Evolutionary conservation across 1,140 invertebrate species (phyloP).

Genomic region (Zelostemma sp.): DNA sequence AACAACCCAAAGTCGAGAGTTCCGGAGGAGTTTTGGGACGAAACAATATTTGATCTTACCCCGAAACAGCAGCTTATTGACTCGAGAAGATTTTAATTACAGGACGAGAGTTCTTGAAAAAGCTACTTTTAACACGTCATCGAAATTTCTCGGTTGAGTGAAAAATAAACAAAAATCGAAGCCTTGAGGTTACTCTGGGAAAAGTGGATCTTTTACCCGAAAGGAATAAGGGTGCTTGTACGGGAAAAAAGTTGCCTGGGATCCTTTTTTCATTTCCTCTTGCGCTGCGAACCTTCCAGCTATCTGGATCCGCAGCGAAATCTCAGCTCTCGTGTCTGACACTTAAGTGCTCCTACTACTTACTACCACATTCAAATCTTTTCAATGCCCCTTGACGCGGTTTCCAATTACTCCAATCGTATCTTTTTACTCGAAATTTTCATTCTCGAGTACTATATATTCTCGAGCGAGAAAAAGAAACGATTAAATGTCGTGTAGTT

Average conservation of each 20-base stretch:
- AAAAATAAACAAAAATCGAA: background rate
- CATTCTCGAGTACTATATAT: too few species aligned
- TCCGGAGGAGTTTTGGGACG: too few species aligned
- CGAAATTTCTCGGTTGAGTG: background rate
- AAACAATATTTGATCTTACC: too few species aligned
- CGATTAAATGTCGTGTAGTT: too few species aligned
- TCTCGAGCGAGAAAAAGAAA: too few species aligned
- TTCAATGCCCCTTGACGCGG: slow-evolving; percentile 18
- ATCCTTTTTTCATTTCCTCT: slow-evolving; percentile 16
- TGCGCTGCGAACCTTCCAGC: slow-evolving; percentile 12
- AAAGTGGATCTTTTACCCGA: background rate
- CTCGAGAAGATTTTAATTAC: too few species aligned
- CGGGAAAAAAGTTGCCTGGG: background rate
- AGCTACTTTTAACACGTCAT: too few species aligned
- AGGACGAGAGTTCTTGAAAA: too few species aligned
- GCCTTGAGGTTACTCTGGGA: background rate
- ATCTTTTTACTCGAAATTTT: too few species aligned
- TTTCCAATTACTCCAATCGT: background rate
- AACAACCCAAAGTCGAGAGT: too few species aligned
- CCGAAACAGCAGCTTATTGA: too few species aligned
- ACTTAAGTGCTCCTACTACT: slow-evolving; percentile 28
- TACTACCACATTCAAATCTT: slow-evolving; percentile 24
- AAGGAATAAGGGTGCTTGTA: background rate
- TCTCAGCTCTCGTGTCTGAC: slow-evolving; percentile 34
- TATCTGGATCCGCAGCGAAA: slow-evolving; percentile 9